These are phyloP conservation scores for Lasiurus cinereus DNA, from an alignment of 2,113 vertebrate species.

Conservation along the genomic window DNA sequence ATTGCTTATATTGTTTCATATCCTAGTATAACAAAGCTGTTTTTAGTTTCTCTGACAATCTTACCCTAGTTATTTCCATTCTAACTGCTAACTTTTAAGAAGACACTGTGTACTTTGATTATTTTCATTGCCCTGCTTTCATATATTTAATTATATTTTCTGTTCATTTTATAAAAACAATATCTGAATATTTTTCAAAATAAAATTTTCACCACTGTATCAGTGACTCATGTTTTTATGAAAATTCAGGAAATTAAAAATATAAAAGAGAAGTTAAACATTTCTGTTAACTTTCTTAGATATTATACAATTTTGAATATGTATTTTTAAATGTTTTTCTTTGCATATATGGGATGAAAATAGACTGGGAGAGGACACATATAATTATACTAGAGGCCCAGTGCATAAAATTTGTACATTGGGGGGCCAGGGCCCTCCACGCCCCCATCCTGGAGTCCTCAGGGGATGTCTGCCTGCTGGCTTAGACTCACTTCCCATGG, in stretches of 20 bases:
- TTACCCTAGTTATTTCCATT: background rate
- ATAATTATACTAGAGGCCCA: background rate
- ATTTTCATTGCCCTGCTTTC: conserved; percentile 49
- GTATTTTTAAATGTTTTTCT: conserved; percentile 33
- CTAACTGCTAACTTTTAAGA: conserved; percentile 61
- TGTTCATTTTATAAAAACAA: conserved; percentile 61
- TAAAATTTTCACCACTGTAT: background rate
- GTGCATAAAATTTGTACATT: no score
- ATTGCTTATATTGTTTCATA: background rate
- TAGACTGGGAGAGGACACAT: background rate
- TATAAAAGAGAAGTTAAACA: background rate
- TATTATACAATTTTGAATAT: background rate
- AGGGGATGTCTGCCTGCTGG: no score
- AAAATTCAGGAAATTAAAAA: conserved; percentile 10
- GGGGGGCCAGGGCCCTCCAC: no score
- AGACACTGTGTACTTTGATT: background rate
- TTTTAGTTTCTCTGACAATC: background rate
- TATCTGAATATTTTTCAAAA: conserved; percentile 54
- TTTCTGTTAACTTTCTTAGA: background rate
- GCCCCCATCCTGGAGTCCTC: no score
- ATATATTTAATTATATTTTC: conserved; percentile 43
- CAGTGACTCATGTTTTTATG: background rate
- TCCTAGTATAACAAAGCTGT: background rate
- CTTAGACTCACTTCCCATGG: no score
- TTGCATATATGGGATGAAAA: background rate